phyloP scores from a whole-genome alignment of 2,113 vertebrate species.

The Callipepla squamata region DNA sequence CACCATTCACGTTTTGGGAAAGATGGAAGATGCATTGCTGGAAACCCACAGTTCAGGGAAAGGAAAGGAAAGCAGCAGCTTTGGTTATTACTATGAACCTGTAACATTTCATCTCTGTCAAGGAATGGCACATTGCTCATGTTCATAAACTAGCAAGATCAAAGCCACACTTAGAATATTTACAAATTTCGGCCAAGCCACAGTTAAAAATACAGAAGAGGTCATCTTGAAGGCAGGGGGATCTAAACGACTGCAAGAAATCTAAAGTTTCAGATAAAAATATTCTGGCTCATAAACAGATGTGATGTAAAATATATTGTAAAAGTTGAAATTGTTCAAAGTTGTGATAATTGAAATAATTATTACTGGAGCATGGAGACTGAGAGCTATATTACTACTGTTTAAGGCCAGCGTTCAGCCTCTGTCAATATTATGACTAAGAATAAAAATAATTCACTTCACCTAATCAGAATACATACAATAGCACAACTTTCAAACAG shows the following conservation, averaged over 20 bases:
- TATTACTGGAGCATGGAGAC: not conserved
- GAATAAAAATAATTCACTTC: not conserved
- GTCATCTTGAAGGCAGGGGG: not conserved
- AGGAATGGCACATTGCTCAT: accelerated
- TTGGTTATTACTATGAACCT: not conserved
- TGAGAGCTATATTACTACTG: not conserved
- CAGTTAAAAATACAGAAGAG: not conserved
- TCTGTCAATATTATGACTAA: not conserved
- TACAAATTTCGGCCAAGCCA: not conserved
- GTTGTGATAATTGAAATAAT: not conserved
- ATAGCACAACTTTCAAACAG: not conserved
- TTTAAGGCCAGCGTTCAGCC: not conserved
- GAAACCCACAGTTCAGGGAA: not conserved
- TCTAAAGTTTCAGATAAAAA: not conserved
- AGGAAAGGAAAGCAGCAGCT: not conserved
- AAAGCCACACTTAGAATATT: not conserved
- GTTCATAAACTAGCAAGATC: not conserved
- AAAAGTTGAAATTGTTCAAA: not conserved
- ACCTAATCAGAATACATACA: not conserved
- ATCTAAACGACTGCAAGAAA: not conserved
- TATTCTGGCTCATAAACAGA: not conserved
- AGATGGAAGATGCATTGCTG: not conserved
- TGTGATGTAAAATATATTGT: not conserved
- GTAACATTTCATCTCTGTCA: not conserved
- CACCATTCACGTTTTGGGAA: not conserved